A percentile compares a stretch with the other conserved stretches of the same genome.
Conservation (phyloP, 30 jellyfish, hydroid and myxozoan species). For the Euphysa ruthae region DNA sequence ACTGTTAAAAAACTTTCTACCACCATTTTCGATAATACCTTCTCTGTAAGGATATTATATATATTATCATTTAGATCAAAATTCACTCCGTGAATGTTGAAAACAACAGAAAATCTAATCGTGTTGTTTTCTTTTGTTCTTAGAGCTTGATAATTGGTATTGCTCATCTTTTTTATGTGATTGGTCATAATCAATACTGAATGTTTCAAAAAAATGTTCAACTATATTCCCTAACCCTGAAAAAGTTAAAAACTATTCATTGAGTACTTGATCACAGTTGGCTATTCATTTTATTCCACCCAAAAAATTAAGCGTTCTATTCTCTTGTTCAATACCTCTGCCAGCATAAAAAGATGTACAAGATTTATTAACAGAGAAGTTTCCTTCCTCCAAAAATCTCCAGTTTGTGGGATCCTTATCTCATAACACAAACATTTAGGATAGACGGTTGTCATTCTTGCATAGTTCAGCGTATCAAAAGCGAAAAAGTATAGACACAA, state of each 20-base stretch:
- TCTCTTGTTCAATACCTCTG: constrained; percentile 23
- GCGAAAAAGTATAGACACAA: neutral
- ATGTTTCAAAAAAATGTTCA: neutral
- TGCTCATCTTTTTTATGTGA: too few species aligned
- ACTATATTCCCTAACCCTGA: neutral
- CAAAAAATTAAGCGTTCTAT: constrained; percentile 5
- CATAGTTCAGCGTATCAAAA: neutral
- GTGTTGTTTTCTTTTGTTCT: too few species aligned
- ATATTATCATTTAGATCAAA: too few species aligned
- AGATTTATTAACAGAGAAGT: constrained; percentile 20
- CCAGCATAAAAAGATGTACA: neutral
- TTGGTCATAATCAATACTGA: neutral
- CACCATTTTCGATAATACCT: too few species aligned
- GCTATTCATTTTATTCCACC: constrained; percentile 15
- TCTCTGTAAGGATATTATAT: too few species aligned
- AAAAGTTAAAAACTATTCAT: neutral
- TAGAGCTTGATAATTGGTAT: too few species aligned
- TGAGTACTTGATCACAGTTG: neutral
- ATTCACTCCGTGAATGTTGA: too few species aligned
- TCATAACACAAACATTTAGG: constrained; percentile 3
- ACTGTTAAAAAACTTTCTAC: too few species aligned
- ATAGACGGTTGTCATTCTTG: constrained; percentile 2
- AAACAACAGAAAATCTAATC: too few species aligned
- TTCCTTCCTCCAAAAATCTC: neutral
- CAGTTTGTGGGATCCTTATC: constrained; percentile 8